phyloP scores from a whole-genome alignment of 2,888 invertebrate genomes.

The Charanyca ferruginea region DNA sequence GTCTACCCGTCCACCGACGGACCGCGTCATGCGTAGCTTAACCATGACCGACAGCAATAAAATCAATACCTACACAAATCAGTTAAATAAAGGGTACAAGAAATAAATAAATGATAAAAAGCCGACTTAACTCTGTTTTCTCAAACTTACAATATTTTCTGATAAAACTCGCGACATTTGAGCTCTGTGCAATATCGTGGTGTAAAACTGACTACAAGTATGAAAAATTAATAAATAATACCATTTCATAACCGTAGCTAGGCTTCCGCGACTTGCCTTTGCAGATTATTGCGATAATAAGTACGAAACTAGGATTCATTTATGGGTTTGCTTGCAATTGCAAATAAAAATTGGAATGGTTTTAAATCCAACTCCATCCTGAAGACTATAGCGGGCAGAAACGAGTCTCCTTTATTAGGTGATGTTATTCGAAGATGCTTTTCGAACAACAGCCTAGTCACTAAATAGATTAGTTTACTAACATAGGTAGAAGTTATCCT shows the following conservation, averaged over 20 bases:
- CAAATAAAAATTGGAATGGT: not conserved
- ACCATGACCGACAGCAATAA: no score
- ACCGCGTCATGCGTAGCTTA: no score
- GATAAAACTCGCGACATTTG: conserved; percentile 42
- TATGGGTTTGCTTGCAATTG: conserved; percentile 10
- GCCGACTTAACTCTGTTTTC: conserved; percentile 43
- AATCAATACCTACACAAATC: conserved; percentile 40
- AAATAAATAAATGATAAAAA: conserved; percentile 37
- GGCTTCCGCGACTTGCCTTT: conserved; percentile 40
- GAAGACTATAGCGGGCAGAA: no score
- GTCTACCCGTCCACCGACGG: no score
- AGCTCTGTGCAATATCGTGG: conserved; percentile 9
- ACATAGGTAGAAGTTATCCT: no score
- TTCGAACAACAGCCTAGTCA: no score
- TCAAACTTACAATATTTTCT: conserved; percentile 37
- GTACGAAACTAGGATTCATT: not conserved
- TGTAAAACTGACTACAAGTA: conserved; percentile 1
- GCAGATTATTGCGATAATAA: conserved; percentile 20
- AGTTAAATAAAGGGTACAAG: conserved; percentile 39
- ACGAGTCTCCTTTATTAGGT: no score
- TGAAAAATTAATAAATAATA: conserved; percentile 47
- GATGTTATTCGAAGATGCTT: no score
- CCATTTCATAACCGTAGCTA: conserved; percentile 33
- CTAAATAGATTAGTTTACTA: no score
- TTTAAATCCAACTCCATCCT: no score